A percentile compares a stretch with the other conserved stretches of the same genome.
Evolutionary conservation across 2,113 vertebrate species (phyloP).

Genomic region (Chloropsis cyanopogon): DNA sequence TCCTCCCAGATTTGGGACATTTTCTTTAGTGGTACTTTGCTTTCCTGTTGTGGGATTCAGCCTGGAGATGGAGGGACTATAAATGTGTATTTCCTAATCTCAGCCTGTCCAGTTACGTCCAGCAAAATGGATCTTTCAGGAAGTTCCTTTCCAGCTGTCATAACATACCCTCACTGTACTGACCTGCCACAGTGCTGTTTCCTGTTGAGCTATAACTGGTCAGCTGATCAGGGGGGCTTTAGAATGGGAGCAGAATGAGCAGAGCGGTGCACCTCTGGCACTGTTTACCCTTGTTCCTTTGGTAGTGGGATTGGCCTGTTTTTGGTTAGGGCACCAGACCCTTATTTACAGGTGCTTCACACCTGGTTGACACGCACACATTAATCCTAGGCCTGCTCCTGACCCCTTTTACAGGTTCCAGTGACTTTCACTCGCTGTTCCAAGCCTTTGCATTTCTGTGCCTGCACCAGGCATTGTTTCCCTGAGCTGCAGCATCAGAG

Average conservation of each 20-base stretch:
- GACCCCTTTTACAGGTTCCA: background rate
- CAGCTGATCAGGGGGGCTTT: background rate
- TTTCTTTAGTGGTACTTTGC: background rate
- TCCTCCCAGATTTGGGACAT: background rate
- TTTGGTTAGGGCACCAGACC: background rate
- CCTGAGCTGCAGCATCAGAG: background rate
- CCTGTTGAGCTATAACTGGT: background rate
- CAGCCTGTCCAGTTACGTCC: background rate
- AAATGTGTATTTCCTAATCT: constrained; percentile 16
- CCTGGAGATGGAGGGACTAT: background rate
- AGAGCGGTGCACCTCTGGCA: background rate
- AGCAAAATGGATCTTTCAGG: background rate
- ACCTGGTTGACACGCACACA: background rate
- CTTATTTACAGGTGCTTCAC: background rate
- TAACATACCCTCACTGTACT: background rate
- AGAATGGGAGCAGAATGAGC: background rate
- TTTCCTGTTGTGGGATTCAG: constrained; percentile 23
- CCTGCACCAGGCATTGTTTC: background rate
- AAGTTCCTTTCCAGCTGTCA: constrained; percentile 20
- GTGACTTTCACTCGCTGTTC: background rate
- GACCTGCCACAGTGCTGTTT: background rate
- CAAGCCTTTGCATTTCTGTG: background rate
- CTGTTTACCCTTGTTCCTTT: background rate
- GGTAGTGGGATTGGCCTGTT: background rate
- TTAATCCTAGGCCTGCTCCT: background rate